These are phyloP conservation scores for Orientallactaga sibirica DNA, from an alignment of 2,797 vertebrate species.

Conservation along the genomic window DNA sequence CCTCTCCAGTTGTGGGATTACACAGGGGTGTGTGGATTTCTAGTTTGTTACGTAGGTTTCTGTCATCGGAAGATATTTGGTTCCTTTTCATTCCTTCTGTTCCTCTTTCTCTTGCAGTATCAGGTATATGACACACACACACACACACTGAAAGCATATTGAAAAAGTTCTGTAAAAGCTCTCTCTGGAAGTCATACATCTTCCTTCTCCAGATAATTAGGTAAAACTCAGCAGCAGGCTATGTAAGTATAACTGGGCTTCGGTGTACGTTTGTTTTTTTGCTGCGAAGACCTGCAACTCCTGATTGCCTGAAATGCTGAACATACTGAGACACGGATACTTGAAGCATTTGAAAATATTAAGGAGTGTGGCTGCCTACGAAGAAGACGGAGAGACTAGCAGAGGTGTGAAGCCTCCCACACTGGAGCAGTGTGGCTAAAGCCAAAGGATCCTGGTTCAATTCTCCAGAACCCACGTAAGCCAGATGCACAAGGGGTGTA, in stretches of 20 bases:
- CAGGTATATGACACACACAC: neutral
- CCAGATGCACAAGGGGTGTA: too few relatives aligned
- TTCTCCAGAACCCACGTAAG: too few relatives aligned
- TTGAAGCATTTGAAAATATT: slow-evolving; percentile 34
- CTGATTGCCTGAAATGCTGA: slow-evolving; percentile 26
- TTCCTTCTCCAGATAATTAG: slow-evolving; percentile 1
- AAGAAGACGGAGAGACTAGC: neutral
- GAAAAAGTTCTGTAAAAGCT: slow-evolving; percentile 64
- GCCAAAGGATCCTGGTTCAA: too few relatives aligned
- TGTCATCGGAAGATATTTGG: slow-evolving; percentile 9
- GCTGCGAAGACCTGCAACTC: slow-evolving; percentile 40
- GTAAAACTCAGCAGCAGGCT: slow-evolving; percentile 7
- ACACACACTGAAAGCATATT: slow-evolving; percentile 15
- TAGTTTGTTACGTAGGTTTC: slow-evolving; percentile 54
- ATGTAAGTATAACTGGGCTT: slow-evolving; percentile 10
- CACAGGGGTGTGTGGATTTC: neutral
- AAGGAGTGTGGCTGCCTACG: neutral
- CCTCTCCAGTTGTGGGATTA: neutral
- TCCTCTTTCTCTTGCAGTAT: neutral
- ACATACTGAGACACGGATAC: neutral
- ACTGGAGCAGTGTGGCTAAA: too few relatives aligned
- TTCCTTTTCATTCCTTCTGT: neutral
- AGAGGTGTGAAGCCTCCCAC: neutral
- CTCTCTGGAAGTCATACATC: slow-evolving; percentile 46
- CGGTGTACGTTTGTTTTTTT: neutral